Evolutionary conservation across 37 sponge, comb jelly and placozoan genomes (phyloP), one percentile per base, ranked within the genome.

Genomic region (Halisarca cf. caerulea): DNA sequence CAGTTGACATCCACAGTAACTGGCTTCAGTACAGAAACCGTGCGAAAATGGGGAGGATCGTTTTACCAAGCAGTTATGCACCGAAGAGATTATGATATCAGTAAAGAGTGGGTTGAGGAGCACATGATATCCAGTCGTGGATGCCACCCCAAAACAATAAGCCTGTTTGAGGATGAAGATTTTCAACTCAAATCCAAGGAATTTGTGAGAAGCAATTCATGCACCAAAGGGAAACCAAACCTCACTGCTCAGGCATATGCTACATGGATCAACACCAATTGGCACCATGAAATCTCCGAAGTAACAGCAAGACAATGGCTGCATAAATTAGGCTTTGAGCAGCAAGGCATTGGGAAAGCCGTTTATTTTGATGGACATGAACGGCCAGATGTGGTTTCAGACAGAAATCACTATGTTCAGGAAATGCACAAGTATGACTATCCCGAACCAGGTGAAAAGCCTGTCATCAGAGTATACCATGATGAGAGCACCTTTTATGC

Each of bases 301-400:
- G 71, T 34, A 5, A 69, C 71, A 30, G 71, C 35, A 9, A n/a
- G 71, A n/a, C 25, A 36, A 28, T 69, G 71, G 71, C 33, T 69
- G 33, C 71, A 69, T 28, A 69, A 69, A 28, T 28, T 69, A 28
- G 35, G 71, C 25, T 69, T 69, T 69, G 33, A 69, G 20, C 71
- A 69, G 71, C 27, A 69, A 69, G 1, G 71, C 20, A 30, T 30
- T 34, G 71, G 71, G 20, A 69, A 69, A 36, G 33, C 32, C 2
- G 71, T 69, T 34, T 28, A 69, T 69, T 69, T 69, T 69, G 71
- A 69, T 69, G 71, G 71, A 21, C 71, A 69, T 14, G 71, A 69
- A 69, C 25, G 37, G 71, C 3, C 27, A 34, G 71, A 69, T 69
- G 37, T 69, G 33, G 71, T 69, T 21, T 32, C 33, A 34, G 34